Evolutionary conservation across 2,888 invertebrate genomes (phyloP), one percentile per base, ranked within the genome.

Genomic region (Anthophora plumipes): DNA sequence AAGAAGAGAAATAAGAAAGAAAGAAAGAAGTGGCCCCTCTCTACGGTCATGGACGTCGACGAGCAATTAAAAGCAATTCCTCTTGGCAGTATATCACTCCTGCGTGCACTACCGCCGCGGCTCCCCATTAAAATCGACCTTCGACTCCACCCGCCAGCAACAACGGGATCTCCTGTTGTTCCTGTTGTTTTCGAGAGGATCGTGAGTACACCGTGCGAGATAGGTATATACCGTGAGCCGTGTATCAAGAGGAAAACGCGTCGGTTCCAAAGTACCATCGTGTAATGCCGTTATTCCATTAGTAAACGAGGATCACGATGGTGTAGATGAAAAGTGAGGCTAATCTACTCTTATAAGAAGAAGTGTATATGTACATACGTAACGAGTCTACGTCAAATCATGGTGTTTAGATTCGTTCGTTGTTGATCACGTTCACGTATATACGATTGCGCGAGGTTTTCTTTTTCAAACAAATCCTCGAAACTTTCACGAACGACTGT

Each of bases 11-110:
- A 37, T 48, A 72, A 59, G 50, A 55, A 59, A 39, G 41, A 43
- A 17, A 59, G 57, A 59, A n/a, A 67, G 57, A 61, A 54, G 22
- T 31, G 14, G 43, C 41, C 37, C 41, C 66, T 39, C 66, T 39
- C 52, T 57, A 68, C 73, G 74, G 70, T 68, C 76, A 78, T 67
- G 74, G 77, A 77, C 82, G 80, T 37, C 80, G 71, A 79, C 66
- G 66, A 84, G 86, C 86, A 89, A 89, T 89, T 85, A 89, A 89
- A 89, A 86, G 85, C 85, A 86, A 88, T 88, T 85, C 82, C 86
- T 85, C 82, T 61, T 81, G 84, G 83, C 76, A 82, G 85, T 89
- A 88, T 88, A 89, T 88, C 88, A 88, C 80, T 85, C 77, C 74
- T 84, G 75, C 81, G 85, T 84, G 81, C 84, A 68, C 80, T 77